Conservation (phyloP, 2,888 invertebrate species). For the Rhamphomyia laevipes region DNA sequence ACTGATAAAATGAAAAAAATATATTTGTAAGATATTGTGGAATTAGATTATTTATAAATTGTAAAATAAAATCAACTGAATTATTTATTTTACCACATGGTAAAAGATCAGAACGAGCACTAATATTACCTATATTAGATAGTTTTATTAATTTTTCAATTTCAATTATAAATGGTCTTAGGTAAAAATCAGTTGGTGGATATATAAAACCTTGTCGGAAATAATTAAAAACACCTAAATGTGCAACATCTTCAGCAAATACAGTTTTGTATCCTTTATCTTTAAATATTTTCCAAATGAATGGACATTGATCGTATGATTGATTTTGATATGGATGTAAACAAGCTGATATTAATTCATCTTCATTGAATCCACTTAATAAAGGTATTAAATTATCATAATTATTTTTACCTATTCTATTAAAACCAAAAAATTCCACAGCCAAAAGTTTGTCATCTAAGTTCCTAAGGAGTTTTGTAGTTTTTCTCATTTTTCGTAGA, state of each 20-base stretch:
- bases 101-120: conserved; percentile 25
- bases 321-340: conserved; percentile 42
- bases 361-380: conserved; percentile 56
- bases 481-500: no score
- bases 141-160: conserved; percentile 40
- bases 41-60: conserved; percentile 56
- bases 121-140: conserved; percentile 10
- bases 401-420: conserved; percentile 90
- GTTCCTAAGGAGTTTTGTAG: no score
- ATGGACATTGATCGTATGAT: conserved; percentile 66
- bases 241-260: conserved; percentile 72
- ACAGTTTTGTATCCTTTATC: conserved; percentile 62
- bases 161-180: conserved; percentile 59
- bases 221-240: conserved; percentile 71
- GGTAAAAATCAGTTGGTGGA: conserved; percentile 79
- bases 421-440: conserved; percentile 75
- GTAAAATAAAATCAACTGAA: conserved; percentile 57
- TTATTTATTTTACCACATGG: conserved; percentile 37
- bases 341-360: conserved; percentile 52
- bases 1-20: conserved; percentile 78
- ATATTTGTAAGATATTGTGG: conserved; percentile 44
- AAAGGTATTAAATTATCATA: conserved; percentile 81
- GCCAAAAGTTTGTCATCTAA: conserved; percentile 29
- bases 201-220: conserved; percentile 60
- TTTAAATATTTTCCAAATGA: conserved; percentile 73